Evolutionary conservation across 35 echinoderm and acorn worm genomes (phyloP), one percentile per base, ranked within the genome.

Genomic region (Lytechinus pictus): DNA sequence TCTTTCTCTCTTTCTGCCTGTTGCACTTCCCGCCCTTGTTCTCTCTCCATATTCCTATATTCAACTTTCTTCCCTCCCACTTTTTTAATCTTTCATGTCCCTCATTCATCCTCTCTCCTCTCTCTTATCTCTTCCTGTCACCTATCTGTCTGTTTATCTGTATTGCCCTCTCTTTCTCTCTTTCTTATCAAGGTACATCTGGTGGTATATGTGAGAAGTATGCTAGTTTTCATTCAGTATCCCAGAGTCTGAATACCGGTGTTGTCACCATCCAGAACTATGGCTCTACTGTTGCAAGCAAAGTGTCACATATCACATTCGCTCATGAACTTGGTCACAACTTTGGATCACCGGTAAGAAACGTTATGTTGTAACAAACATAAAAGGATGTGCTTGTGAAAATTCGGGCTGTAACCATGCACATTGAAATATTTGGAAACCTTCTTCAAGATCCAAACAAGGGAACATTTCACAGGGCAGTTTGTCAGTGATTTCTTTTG

Each of bases 281-380:
- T 61, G 98, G 98, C 12, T 94, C 94, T 13, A 95, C 91, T 24
- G 98, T 99, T 9, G 96, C 97, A 4, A 94, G 92, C 14, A 99
- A 99, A 95, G 98, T 99, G 9, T 98, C 98, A 21, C 95, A 99
- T 55, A 99, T 99, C 95, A 99, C 98, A 9, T 98, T 99, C 86
- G 98, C 98, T 72, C 98, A 99, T 94, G 98, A 99, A 61, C 90
- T 99, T 13, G 98, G 98, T 54, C 98, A 99, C 92, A 99, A 99
- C 96, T 99, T 98, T 96, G 98, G 98, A 9, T 99, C 98, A 21
- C 98, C 98, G 8, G 98, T 99, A 95, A 99, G 96, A 96, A n/a
- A 2, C 21, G 16, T 79, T n/a, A 16, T 16, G 8, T 16, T 1
- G 21, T 6, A 79, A 24, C 6, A 6, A 79, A 79, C 24, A 7